Evolutionary conservation across 1,140 invertebrate species (phyloP).

Genomic region (Drosophila melanica): DNA sequence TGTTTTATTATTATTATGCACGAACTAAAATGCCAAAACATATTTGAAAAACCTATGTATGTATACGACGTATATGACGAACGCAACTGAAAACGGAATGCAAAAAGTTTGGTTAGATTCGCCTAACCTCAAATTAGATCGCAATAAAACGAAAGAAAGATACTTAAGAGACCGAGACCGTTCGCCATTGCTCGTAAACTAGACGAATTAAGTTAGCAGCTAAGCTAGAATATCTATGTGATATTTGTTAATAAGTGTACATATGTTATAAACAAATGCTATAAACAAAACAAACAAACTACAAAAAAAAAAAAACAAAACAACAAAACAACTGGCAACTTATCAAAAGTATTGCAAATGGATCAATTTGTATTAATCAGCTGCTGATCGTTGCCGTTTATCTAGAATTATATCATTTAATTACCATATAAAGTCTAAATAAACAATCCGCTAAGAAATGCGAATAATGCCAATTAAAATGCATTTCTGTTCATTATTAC

Average conservation of each 20-base stretch:
- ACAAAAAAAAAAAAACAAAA: no score
- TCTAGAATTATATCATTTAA: slow-evolving; percentile 30
- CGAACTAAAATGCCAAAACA: slow-evolving; percentile 76
- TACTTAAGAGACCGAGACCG: background rate
- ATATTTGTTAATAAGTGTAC: slow-evolving; percentile 63
- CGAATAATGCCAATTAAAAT: slow-evolving; percentile 23
- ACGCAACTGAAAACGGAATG: background rate
- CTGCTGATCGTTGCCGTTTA: slow-evolving; percentile 61
- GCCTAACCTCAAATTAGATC: background rate
- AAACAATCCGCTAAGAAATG: slow-evolving; percentile 44
- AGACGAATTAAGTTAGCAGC: slow-evolving; percentile 40
- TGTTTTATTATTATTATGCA: slow-evolving; percentile 57
- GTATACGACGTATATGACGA: slow-evolving; percentile 6
- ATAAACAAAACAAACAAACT: slow-evolving; percentile 25
- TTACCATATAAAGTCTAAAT: slow-evolving; percentile 54
- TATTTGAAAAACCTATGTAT: slow-evolving; percentile 27
- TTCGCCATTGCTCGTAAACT: slow-evolving; percentile 41
- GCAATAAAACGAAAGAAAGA: no score
- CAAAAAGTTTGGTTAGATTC: background rate
- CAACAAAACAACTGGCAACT: slow-evolving; percentile 14
- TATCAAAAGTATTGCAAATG: slow-evolving; percentile 45
- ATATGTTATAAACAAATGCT: slow-evolving; percentile 54
- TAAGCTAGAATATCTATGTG: slow-evolving; percentile 69
- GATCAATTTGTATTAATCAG: slow-evolving; percentile 35
- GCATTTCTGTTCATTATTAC: slow-evolving; percentile 13